phyloP scores from a whole-genome alignment of 2,797 vertebrate species.

The Acestrorhynchus altus region DNA sequence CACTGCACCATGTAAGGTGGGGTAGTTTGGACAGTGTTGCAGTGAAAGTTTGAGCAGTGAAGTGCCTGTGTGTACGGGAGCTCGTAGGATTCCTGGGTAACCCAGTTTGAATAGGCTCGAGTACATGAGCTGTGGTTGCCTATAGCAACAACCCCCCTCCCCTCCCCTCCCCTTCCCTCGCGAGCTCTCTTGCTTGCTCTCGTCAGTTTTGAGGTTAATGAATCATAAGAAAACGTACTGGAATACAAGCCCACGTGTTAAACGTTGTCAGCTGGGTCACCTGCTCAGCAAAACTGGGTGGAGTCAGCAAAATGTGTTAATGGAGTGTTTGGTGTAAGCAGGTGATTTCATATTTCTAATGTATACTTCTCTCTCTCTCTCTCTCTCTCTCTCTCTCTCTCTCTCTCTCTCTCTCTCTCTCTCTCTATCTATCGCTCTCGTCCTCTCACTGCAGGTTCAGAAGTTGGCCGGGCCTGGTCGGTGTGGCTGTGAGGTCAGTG shows the following conservation, averaged over 20 bases:
- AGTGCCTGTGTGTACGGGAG: neutral
- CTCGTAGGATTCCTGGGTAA: conserved; percentile 25
- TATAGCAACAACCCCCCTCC: conserved; percentile 43
- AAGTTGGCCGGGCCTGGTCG: conserved; percentile 65
- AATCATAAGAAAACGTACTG: conserved; percentile 8
- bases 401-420: neutral
- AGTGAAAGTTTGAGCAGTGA: neutral
- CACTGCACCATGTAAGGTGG: too few relatives aligned
- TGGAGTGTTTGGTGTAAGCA: neutral
- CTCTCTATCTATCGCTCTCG: neutral
- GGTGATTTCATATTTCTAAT: neutral
- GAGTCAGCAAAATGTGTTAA: conserved; percentile 10
- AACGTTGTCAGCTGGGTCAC: conserved; percentile 28
- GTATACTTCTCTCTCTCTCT: neutral
- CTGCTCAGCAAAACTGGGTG: conserved; percentile 17
- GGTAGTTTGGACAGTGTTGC: neutral
- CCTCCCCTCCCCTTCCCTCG: neutral
- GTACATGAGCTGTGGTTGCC: conserved; percentile 47
- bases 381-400: neutral
- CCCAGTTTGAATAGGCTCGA: conserved; percentile 44
- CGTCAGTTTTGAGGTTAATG: conserved; percentile 33
- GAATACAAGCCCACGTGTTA: conserved; percentile 33
- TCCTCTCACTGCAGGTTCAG: conserved; percentile 66
- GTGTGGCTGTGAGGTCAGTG: conserved; percentile 81
- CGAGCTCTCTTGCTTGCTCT: neutral